These are phyloP conservation scores for Micronisus gabar DNA, from an alignment of 2,113 vertebrate species.

Conservation along the genomic window DNA sequence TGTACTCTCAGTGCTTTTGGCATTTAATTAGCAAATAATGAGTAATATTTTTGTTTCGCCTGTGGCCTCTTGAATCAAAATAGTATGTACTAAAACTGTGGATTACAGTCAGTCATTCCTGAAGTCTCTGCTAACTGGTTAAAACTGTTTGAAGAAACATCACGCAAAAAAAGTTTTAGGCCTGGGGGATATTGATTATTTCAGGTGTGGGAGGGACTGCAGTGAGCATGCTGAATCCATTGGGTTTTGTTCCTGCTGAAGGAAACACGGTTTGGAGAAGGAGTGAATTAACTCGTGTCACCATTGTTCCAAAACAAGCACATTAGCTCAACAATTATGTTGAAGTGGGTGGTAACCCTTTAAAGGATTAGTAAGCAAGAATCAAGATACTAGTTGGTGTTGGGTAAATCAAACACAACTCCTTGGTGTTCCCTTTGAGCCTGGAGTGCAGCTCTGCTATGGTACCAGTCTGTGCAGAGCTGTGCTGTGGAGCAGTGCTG, in stretches of 20 bases:
- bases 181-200: background rate
- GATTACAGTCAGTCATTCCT: background rate
- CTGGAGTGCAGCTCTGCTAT: rapidly evolving
- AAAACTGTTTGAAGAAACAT: background rate
- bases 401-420: background rate
- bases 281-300: background rate
- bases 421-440: background rate
- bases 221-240: rapidly evolving
- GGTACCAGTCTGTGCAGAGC: rapidly evolving
- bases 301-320: background rate
- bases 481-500: background rate
- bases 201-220: background rate
- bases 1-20: background rate
- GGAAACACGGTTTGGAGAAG: background rate
- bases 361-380: background rate
- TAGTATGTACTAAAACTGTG: background rate
- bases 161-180: rapidly evolving
- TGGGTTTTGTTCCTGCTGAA: background rate
- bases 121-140: background rate
- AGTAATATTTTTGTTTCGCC: background rate
- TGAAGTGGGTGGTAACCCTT: background rate
- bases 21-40: background rate
- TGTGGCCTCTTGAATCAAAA: background rate
- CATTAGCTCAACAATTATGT: background rate
- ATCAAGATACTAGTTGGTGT: background rate